Percentiles rank a stretch among this genome's conserved stretches.
These are phyloP conservation scores for Acronicta aceris DNA, from an alignment of 2,888 invertebrate species.

Conservation along the genomic window DNA sequence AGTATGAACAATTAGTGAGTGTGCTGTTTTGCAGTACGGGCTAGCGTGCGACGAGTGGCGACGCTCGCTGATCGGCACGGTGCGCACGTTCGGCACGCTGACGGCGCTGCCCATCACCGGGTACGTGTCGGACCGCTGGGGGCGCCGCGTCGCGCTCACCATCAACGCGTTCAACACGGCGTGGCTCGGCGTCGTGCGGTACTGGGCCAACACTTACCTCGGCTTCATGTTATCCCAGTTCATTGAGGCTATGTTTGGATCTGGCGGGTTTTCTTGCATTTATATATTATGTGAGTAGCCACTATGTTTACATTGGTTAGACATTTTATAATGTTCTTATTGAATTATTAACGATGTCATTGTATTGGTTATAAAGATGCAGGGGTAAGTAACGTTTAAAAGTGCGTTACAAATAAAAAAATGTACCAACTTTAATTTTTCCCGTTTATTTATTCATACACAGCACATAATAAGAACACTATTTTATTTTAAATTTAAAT, in stretches of 20 bases:
- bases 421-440: too few species aligned
- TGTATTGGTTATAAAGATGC: too few species aligned
- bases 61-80: constrained; percentile 91
- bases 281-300: constrained; percentile 90
- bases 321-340: too few species aligned
- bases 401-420: too few species aligned
- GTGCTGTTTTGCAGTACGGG: constrained; percentile 80
- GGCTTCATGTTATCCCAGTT: constrained; percentile 91
- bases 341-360: too few species aligned
- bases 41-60: constrained; percentile 92
- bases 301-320: neutral
- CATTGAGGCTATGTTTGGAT: constrained; percentile 90
- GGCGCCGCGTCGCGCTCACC: constrained; percentile 89
- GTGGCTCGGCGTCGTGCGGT: constrained; percentile 90
- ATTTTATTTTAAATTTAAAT: too few species aligned
- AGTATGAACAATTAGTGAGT: neutral
- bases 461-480: too few species aligned
- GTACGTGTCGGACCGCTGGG: constrained; percentile 92
- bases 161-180: constrained; percentile 89
- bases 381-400: too few species aligned
- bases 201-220: constrained; percentile 89
- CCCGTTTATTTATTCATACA: too few species aligned
- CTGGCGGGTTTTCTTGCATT: constrained; percentile 91
- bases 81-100: constrained; percentile 91
- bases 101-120: constrained; percentile 91